These are phyloP conservation scores for Anolis carolinensis DNA, from an alignment of 2,113 vertebrate genomes.

Conservation along the genomic window DNA sequence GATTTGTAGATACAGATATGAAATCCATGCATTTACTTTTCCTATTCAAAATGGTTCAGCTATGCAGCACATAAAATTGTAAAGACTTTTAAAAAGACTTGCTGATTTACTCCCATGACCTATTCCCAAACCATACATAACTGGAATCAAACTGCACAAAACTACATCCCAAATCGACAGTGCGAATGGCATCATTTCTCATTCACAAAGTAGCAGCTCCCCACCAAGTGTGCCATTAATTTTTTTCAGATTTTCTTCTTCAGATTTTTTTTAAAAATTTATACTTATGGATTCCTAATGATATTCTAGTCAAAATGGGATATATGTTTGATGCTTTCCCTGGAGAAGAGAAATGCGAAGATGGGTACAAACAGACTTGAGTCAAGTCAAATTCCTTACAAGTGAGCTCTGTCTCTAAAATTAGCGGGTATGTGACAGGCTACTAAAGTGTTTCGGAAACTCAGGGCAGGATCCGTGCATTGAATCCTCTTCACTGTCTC, in stretches of 20 bases:
- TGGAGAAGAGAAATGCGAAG: background rate
- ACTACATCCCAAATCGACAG: background rate
- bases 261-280: background rate
- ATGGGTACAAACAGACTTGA: background rate
- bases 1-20: no score
- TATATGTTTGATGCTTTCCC: constrained; percentile 31
- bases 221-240: background rate
- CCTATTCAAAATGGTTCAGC: no score
- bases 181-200: background rate
- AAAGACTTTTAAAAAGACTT: no score
- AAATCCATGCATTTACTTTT: no score
- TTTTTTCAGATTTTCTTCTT: background rate
- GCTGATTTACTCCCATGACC: background rate
- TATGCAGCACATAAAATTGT: no score
- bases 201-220: background rate
- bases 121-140: background rate
- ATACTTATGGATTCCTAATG: background rate
- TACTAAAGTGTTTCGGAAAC: constrained; percentile 11
- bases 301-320: constrained; percentile 8
- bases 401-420: background rate
- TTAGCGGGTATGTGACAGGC: fast-evolving
- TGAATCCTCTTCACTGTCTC: constrained; percentile 37
- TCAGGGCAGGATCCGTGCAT: background rate
- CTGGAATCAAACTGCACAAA: background rate
- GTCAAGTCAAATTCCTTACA: background rate